These are phyloP conservation scores for Pseudochirops corinnae DNA, from an alignment of 2,797 vertebrate genomes.

Conservation along the genomic window DNA sequence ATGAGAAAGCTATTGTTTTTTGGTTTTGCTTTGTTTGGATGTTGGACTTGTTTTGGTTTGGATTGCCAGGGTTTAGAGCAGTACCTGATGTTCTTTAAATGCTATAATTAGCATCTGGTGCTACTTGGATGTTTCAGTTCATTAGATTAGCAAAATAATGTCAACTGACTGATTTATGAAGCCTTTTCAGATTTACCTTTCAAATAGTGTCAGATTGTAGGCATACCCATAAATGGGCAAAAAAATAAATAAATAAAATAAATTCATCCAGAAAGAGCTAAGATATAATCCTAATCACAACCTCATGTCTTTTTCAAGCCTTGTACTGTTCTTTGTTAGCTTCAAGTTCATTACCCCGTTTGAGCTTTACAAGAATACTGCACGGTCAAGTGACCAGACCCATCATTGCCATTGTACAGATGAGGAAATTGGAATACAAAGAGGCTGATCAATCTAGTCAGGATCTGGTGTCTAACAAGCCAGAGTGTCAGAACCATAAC, in stretches of 20 bases:
- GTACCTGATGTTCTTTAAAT: not conserved
- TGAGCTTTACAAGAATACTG: not conserved
- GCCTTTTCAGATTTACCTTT: not conserved
- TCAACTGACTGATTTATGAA: not conserved
- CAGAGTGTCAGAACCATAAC: not conserved
- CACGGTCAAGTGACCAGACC: not conserved
- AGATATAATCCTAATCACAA: not conserved
- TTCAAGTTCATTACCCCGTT: not conserved
- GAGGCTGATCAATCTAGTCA: not conserved
- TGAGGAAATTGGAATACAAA: not conserved
- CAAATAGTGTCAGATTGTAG: not conserved
- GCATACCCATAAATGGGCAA: not conserved
- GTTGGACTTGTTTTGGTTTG: slow-evolving; percentile 1
- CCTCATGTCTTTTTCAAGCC: not conserved
- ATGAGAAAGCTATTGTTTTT: not conserved
- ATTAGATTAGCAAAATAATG: not conserved
- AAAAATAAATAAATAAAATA: not conserved
- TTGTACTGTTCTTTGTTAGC: not conserved
- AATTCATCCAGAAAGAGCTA: not conserved
- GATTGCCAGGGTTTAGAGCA: not conserved
- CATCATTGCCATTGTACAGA: not conserved
- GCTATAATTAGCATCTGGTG: not conserved
- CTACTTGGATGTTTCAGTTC: not conserved
- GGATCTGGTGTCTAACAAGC: not conserved
- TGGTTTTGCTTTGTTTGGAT: slow-evolving; percentile 15